A percentile compares a stretch with the other conserved stretches of the same genome.
Evolutionary conservation across 2,888 invertebrate species (phyloP).

Genomic region (Calameuta pallipes): DNA sequence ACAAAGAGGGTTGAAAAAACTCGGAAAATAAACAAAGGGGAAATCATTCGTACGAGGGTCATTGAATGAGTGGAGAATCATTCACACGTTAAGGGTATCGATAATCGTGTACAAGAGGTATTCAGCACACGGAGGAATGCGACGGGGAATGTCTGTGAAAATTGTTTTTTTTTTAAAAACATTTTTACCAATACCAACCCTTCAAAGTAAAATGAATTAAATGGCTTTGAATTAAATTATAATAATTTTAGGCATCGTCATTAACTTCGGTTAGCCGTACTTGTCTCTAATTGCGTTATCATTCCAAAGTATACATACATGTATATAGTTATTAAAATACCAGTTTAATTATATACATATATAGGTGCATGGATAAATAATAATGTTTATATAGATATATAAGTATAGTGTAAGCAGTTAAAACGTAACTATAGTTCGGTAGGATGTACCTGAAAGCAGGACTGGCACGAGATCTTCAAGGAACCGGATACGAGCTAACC

Average conservation of each 20-base stretch:
- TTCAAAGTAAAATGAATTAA: background rate
- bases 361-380: background rate
- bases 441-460: background rate
- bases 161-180: background rate
- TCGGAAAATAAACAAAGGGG: background rate
- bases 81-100: background rate
- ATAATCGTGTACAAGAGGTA: background rate
- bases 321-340: background rate
- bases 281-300: background rate
- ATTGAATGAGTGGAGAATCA: background rate
- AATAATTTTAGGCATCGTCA: background rate
- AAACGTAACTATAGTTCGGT: background rate
- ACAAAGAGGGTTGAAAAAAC: background rate
- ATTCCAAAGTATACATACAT: background rate
- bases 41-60: background rate
- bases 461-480: background rate
- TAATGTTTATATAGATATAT: background rate
- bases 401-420: background rate
- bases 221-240: background rate
- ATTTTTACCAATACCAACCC: background rate
- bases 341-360: too few species aligned
- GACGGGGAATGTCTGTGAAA: background rate
- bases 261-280: background rate
- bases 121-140: background rate
- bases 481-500: background rate